These are phyloP conservation scores for Maccullochella peelii DNA, from an alignment of 2,113 vertebrate species.

Conservation along the genomic window DNA sequence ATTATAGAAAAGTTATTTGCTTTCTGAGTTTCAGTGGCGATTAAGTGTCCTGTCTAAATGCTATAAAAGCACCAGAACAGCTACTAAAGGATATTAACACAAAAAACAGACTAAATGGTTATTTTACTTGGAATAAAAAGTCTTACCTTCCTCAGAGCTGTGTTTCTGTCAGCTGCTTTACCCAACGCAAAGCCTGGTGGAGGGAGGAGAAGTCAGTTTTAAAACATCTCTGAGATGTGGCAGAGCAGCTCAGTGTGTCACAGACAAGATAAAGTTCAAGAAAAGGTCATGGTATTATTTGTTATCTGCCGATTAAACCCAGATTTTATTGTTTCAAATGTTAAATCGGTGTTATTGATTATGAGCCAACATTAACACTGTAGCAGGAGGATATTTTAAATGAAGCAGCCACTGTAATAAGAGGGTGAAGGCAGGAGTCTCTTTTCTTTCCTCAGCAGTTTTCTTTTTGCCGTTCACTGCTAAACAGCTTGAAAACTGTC, in stretches of 20 bases:
- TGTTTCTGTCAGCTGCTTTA: constrained; percentile 89
- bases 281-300: background rate
- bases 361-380: background rate
- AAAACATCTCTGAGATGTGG: background rate
- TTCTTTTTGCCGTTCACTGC: background rate
- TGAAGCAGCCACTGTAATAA: background rate
- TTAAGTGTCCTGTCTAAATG: background rate
- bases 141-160: constrained; percentile 92
- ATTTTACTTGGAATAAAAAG: background rate
- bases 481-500: constrained; percentile 10
- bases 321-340: background rate
- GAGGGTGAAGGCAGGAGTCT: background rate
- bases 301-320: background rate
- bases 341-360: background rate
- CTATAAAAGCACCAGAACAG: background rate
- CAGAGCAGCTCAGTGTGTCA: background rate
- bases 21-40: background rate
- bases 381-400: background rate
- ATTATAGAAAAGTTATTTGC: background rate
- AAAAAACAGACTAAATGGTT: background rate
- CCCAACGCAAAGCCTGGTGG: constrained; percentile 92
- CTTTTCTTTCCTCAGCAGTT: background rate
- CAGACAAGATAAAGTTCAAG: background rate
- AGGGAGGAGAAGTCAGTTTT: background rate
- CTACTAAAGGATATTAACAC: background rate